These are phyloP conservation scores for Neelides sp. DNA, from an alignment of 1,140 invertebrate genomes.

Conservation along the genomic window DNA sequence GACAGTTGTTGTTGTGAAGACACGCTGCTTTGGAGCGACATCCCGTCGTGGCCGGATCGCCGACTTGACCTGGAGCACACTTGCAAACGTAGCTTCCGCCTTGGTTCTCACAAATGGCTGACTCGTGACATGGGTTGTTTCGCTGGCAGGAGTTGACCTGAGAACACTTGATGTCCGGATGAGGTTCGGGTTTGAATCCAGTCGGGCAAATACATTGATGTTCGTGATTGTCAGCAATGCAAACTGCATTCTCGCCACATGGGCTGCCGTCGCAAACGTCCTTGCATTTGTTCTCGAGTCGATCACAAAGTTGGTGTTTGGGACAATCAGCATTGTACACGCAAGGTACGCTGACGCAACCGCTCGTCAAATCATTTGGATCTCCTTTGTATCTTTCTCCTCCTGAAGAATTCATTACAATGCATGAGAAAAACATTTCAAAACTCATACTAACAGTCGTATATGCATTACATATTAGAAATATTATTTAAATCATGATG, in stretches of 20 bases:
- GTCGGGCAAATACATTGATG: constrained; percentile 69
- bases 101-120: constrained; percentile 58
- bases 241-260: constrained; percentile 76
- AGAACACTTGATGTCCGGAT: constrained; percentile 62
- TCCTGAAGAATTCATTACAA: too few species aligned
- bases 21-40: constrained; percentile 61
- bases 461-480: too few species aligned
- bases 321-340: constrained; percentile 61
- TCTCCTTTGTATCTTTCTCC: constrained; percentile 63
- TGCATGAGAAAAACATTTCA: too few species aligned
- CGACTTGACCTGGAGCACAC: constrained; percentile 55
- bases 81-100: constrained; percentile 52
- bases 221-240: constrained; percentile 68
- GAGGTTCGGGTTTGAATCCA: constrained; percentile 62
- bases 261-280: constrained; percentile 65
- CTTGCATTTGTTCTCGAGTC: constrained; percentile 64
- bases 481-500: too few species aligned
- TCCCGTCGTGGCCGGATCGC: constrained; percentile 57
- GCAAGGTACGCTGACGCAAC: constrained; percentile 65
- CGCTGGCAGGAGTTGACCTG: constrained; percentile 43
- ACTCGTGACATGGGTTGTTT: constrained; percentile 65
- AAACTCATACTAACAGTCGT: too few species aligned
- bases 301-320: constrained; percentile 60
- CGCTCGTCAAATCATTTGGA: constrained; percentile 56
- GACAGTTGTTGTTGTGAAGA: constrained; percentile 60